These are phyloP conservation scores for Anas platyrhynchos DNA, from an alignment of 2,113 vertebrate species.

Conservation along the genomic window DNA sequence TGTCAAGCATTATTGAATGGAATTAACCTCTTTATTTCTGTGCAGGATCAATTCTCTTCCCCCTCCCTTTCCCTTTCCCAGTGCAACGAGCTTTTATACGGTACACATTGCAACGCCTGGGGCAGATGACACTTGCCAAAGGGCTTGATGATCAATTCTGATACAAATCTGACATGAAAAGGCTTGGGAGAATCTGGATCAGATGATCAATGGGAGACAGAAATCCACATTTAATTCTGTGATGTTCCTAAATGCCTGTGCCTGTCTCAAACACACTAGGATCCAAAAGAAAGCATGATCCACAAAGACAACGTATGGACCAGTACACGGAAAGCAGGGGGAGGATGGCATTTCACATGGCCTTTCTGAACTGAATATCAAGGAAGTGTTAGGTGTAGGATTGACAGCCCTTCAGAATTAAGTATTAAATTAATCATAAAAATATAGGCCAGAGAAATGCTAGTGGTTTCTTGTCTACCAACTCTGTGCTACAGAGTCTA, in stretches of 20 bases:
- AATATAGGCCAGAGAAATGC: background rate
- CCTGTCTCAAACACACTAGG: background rate
- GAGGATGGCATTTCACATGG: background rate
- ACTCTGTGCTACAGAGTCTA: background rate
- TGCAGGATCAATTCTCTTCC: conserved; percentile 10
- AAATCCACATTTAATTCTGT: background rate
- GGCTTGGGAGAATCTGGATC: conserved; percentile 45
- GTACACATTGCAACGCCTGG: conserved; percentile 41
- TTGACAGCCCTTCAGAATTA: background rate
- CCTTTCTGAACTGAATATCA: background rate
- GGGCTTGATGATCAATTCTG: conserved; percentile 69
- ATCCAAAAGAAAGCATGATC: background rate
- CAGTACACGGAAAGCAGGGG: background rate
- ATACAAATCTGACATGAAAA: conserved; percentile 70
- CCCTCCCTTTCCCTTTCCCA: conserved; percentile 3
- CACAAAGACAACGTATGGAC: accelerated
- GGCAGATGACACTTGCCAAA: conserved; percentile 72
- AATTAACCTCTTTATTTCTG: conserved; percentile 60
- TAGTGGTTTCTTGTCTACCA: background rate
- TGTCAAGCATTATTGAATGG: conserved; percentile 60
- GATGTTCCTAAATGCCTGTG: background rate
- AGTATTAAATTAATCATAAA: background rate
- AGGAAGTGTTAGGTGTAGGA: background rate
- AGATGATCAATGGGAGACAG: conserved; percentile 28
- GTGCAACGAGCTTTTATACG: conserved; percentile 48